Conservation (phyloP, 2,113 vertebrate genomes). For the Poeciliopsis prolifica region DNA sequence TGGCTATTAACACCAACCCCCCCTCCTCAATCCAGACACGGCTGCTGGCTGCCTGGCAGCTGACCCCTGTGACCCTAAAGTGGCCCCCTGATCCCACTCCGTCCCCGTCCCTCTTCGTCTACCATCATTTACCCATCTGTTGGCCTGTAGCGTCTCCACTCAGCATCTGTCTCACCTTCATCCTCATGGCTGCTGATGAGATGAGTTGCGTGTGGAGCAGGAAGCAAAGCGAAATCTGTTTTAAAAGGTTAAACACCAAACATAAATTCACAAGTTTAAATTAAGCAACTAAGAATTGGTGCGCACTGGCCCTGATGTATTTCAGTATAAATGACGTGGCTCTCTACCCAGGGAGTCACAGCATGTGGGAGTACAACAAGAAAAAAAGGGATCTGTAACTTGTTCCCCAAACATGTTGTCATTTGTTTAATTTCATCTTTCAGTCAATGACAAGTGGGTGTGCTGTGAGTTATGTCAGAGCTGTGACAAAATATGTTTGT, state of each 20-base stretch:
- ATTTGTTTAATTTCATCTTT: too few species aligned
- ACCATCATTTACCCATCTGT: conserved; percentile 55
- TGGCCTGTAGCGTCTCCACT: conserved; percentile 5
- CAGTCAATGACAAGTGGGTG: too few species aligned
- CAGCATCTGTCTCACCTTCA: conserved; percentile 28
- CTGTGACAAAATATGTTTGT: too few species aligned
- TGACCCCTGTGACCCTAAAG: conserved; percentile 40
- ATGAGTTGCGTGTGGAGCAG: too few species aligned
- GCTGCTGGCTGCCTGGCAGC: conserved; percentile 38
- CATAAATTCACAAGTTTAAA: not conserved
- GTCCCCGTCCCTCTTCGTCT: not conserved
- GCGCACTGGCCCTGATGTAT: too few species aligned
- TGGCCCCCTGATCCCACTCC: not conserved
- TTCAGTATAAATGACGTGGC: not conserved
- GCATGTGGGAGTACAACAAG: not conserved
- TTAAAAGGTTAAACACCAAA: not conserved
- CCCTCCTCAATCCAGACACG: conserved; percentile 57
- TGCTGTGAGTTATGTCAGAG: too few species aligned
- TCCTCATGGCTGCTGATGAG: conserved; percentile 1
- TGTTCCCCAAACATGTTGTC: too few species aligned
- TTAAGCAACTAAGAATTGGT: not conserved
- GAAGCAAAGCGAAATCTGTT: not conserved
- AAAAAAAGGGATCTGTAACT: not conserved
- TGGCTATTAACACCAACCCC: conserved; percentile 61
- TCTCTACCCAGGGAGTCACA: not conserved